Base-by-base conservation (phyloP, 1,140 invertebrate species). In the Zophobas morio region DNA sequence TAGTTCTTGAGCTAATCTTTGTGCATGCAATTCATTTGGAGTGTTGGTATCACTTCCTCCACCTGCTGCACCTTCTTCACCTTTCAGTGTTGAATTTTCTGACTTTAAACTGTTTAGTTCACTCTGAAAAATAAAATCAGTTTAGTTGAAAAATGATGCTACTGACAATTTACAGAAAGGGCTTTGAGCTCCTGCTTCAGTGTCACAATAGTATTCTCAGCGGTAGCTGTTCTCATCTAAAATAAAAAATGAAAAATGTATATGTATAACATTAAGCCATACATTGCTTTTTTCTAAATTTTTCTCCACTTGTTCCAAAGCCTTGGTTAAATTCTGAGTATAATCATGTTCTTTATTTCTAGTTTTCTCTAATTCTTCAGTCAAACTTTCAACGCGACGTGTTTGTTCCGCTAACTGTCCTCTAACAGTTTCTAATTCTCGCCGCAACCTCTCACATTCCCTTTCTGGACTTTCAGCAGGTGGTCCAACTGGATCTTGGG, bases 151-250 rank as follows among this genome's bases (percentile, higher is more conserved):
- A 20, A 51, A 51, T 51, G n/a, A 2, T n/a, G n/a, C 20, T 2
- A 51, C 2, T 20, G n/a, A 49, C 36, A 1, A 84, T 84, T 84
- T 86, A 92, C 91, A 83, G 85, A 90, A 78, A 93, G 86, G 78
- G 85, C 83, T 81, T 89, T 88, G 39, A 92, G 88, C 85, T 92
- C 89, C 77, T 89, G 89, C 78, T 89, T 90, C 71, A 91, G 87
- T 77, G 87, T 87, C 4, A 83, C 84, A 20, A 90, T 87, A 77
- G 84, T 88, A 82, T 78, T 89, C 84, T 92, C 91, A 2, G 90
- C 89, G 66, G 85, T 86, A 1, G 88, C 84, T 8, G 89, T 87
- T 80, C 90, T 86, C 85, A 86, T 89, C 90, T 91, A 66, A 39
- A 88, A 88, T 49, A 35, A 75, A 80, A 79, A 57, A n/a, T 2